Base-by-base conservation (phyloP, 2,113 vertebrate species). In the Cygnus atratus region DNA sequence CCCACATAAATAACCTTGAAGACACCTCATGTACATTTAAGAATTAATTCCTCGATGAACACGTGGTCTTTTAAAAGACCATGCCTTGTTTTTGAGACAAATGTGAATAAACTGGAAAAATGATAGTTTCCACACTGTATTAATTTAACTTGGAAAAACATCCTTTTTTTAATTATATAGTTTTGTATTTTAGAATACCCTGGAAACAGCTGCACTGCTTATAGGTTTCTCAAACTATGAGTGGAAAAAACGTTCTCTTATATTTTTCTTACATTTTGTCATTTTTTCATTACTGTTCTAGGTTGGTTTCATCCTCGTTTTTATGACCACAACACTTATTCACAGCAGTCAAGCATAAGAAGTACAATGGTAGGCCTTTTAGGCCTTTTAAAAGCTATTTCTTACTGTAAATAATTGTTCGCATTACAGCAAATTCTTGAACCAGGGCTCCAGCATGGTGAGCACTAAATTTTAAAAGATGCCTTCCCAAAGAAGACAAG, bases 131-230 rank as follows among this genome's bases (percentile, higher is more conserved):
- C 52, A 80, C n/a, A 29, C 2, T 13, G 0, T 54, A 63, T 43
- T 95, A 22, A 80, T 71, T 77, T 59, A 63, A 6, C n/a, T 88
- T 88, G 72, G 52, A 86, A 90, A 95, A 90, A 55, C 52, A 54
- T 2, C 26, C 33, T 65, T 63, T 3, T 37, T 93, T 89, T 44
- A 61, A 44, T 80, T n/a, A 33, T 0, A 24, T 24, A 66, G 74
- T 86, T 83, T 59, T n/a, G 4, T 39, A 24, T 59, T 91, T 90
- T 82, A 85, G 50, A 80, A 93, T 79, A 16, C 16, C 20, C 59
- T 71, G 35, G 22, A 41, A 83, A 83, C 17, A 39, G 28, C 44
- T 85, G 78, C 21, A 44, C 17, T 62, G 13, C 13, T 76, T 24
- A 55, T 21, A 77, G 9, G 4, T 46, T 93, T 76, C 46, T 93